Conservation (phyloP, 2,113 vertebrate genomes). For the Butorides virescens region DNA sequence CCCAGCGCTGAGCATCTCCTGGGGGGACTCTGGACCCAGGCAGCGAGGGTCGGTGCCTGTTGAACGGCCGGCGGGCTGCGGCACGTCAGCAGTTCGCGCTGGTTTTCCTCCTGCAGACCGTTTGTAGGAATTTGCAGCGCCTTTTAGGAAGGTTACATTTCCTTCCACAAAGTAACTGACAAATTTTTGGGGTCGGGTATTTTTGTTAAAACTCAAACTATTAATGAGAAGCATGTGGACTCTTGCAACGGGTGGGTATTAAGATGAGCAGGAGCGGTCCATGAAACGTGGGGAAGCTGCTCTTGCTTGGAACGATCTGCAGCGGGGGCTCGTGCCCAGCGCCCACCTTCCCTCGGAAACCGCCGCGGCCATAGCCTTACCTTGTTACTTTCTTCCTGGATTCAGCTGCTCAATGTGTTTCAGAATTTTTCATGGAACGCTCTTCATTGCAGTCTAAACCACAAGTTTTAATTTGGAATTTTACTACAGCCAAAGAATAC, state of each 20-base stretch:
- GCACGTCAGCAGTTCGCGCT: accelerated
- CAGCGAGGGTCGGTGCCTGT: no score
- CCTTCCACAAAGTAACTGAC: neutral
- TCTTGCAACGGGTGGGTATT: neutral
- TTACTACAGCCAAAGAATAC: conserved; percentile 39
- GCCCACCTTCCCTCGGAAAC: neutral
- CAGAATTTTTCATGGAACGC: neutral
- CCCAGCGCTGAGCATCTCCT: neutral
- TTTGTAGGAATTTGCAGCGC: neutral
- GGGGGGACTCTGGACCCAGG: neutral
- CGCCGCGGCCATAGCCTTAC: neutral
- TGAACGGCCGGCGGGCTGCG: accelerated
- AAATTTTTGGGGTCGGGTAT: neutral
- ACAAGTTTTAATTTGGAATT: conserved; percentile 62
- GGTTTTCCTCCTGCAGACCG: accelerated
- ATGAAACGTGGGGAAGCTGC: neutral
- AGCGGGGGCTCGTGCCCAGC: neutral
- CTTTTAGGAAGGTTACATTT: neutral
- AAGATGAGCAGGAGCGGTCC: neutral
- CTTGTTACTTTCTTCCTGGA: neutral
- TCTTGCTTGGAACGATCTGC: neutral
- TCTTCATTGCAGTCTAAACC: conserved; percentile 33
- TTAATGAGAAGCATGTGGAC: neutral
- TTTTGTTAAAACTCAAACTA: neutral
- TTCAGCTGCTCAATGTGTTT: neutral